Percentiles rank a stretch among this genome's conserved stretches.
These are phyloP conservation scores for Leistus spinibarbis DNA, from an alignment of 2,888 invertebrate genomes.

Conservation along the genomic window DNA sequence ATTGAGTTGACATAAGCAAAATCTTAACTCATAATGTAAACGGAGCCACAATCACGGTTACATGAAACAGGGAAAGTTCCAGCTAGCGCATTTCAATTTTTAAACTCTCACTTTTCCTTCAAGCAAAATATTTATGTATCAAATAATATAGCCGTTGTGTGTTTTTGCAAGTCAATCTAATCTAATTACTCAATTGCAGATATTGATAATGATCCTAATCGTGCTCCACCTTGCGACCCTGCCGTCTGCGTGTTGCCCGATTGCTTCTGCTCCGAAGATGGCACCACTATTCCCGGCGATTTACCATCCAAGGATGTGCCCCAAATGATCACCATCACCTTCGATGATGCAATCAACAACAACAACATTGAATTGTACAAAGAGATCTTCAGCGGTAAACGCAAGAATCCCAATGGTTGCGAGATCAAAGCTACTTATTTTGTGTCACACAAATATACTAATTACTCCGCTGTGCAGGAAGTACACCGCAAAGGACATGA, in stretches of 20 bases:
- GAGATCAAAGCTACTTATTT: slow-evolving; percentile 92
- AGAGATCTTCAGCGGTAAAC: slow-evolving; percentile 86
- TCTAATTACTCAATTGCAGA: slow-evolving; percentile 60
- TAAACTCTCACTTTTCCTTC: slow-evolving; percentile 26
- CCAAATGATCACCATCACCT: slow-evolving; percentile 93
- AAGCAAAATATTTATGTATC: slow-evolving; percentile 9
- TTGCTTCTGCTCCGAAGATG: slow-evolving; percentile 94
- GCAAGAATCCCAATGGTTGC: slow-evolving; percentile 92
- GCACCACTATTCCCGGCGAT: slow-evolving; percentile 85
- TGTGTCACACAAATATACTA: slow-evolving; percentile 91
- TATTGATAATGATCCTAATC: slow-evolving; percentile 91
- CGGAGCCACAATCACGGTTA: background rate
- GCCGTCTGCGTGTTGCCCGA: slow-evolving; percentile 86
- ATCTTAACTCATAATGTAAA: slow-evolving; percentile 12
- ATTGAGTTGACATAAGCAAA: background rate
- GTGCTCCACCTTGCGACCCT: slow-evolving; percentile 88
- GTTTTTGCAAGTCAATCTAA: background rate
- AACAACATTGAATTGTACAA: slow-evolving; percentile 94
- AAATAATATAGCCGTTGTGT: background rate
- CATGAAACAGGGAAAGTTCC: slow-evolving; percentile 24
- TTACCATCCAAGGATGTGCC: slow-evolving; percentile 84
- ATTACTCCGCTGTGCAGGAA: slow-evolving; percentile 92
- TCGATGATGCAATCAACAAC: slow-evolving; percentile 94
- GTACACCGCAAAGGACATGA: slow-evolving; percentile 91
- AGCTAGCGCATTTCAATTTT: background rate